A percentile compares a stretch with the other conserved stretches of the same genome.
Conservation (phyloP, 2,113 vertebrate genomes). For the Sturnira hondurensis region DNA sequence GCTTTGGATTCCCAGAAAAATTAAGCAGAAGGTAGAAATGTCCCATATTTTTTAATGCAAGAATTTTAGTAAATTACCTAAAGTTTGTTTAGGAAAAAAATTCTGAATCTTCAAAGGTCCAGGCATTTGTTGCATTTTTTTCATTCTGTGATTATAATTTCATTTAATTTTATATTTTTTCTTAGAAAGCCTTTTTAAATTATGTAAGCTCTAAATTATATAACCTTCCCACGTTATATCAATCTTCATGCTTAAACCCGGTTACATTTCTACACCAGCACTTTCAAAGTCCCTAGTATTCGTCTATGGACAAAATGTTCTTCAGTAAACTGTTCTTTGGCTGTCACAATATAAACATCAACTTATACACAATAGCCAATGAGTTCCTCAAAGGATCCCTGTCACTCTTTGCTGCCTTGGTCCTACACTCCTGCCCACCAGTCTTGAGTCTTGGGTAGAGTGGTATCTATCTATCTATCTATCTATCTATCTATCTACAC, state of each 20-base stretch:
- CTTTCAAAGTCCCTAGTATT: not conserved
- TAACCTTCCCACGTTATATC: not conserved
- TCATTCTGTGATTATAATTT: not conserved
- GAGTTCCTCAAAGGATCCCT: not conserved
- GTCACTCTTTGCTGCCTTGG: not conserved
- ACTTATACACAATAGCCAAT: not conserved
- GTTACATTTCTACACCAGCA: not conserved
- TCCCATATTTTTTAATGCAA: not conserved
- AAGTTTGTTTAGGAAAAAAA: not conserved
- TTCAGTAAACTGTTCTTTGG: not conserved
- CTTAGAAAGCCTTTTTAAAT: not conserved
- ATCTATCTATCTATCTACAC: no score
- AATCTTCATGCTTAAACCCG: not conserved
- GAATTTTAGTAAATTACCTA: not conserved
- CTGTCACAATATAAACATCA: not conserved
- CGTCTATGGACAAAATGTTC: not conserved
- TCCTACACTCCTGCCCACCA: not conserved
- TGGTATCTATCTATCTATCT: no score
- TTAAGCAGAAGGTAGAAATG: not conserved
- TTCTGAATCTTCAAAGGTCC: not conserved
- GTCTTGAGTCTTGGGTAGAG: not conserved
- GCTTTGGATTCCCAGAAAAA: not conserved
- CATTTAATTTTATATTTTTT: not conserved
- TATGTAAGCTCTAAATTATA: not conserved
- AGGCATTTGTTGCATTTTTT: not conserved